phyloP scores from a whole-genome alignment of 92 coral and sea anemone species.

The Phenganax stokvisi region DNA sequence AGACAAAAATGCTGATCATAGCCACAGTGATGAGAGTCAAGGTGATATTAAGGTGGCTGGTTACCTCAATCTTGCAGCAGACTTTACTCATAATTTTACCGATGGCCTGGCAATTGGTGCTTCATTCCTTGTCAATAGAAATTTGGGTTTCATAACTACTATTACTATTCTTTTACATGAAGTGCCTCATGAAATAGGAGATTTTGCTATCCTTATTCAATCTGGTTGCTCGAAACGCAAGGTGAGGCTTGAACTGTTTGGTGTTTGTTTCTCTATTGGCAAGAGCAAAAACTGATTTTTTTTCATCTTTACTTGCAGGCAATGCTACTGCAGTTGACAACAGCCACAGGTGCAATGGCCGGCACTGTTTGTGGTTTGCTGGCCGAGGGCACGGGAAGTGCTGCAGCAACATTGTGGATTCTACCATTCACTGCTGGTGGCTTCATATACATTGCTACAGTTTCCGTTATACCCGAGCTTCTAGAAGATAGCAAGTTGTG shows the following conservation, averaged over 20 bases:
- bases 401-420: constrained; percentile 90
- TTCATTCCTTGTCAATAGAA: constrained; percentile 88
- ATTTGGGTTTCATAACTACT: constrained; percentile 84
- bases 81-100: constrained; percentile 94
- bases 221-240: constrained; percentile 89
- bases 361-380: constrained; percentile 89
- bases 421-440: constrained; percentile 98
- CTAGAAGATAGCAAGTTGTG: constrained; percentile 81
- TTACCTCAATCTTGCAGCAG: constrained; percentile 95
- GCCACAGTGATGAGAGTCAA: constrained; percentile 44
- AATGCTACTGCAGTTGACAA: constrained; percentile 85
- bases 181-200: constrained; percentile 98
- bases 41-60: constrained; percentile 94
- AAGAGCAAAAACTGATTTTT: background rate
- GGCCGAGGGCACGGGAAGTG: constrained; percentile 82
- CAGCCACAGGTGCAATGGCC: constrained; percentile 95
- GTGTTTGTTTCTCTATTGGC: background rate
- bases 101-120: constrained; percentile 99
- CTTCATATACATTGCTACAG: constrained; percentile 93
- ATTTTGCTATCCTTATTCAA: constrained; percentile 94
- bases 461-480: constrained; percentile 90
- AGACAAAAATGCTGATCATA: constrained; percentile 28
- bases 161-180: constrained; percentile 90
- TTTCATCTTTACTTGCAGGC: constrained; percentile 53
- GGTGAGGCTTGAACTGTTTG: constrained; percentile 45